Base-by-base conservation (phyloP, 1,140 invertebrate genomes). In the Mactra quadrangularis region DNA sequence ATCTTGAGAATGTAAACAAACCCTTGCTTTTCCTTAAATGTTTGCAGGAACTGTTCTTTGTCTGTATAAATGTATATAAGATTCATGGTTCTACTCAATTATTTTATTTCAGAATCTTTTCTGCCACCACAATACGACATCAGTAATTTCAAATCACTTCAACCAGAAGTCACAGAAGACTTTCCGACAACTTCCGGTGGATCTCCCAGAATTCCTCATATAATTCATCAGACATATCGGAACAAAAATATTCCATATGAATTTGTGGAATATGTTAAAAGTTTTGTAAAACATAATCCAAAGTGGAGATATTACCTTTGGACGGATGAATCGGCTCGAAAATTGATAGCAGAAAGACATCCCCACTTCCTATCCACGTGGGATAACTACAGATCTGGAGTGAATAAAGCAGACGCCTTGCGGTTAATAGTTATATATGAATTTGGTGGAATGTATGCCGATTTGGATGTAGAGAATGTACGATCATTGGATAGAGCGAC, bases 161-260 rank as follows among this genome's bases (percentile, higher is more conserved):
- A 74, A 41, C 53, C 71, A 38, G n/a, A 47, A 57, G 71, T 33
- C 22, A 50, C 33, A 41, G 81, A 83, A 75, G 68, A 75, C 17
- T 83, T 86, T 59, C 87, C 88, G 3, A 60, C 50, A 22, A 57
- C 35, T 1, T 84, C 84, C n/a, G 17, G 50, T 1, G 22, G 22
- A 13, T 38, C 60, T 72, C 57, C 74, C 0, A 1, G 74, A 29
- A 87, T 91, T n/a, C 89, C 90, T 17, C 85, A 87, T 60, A 89
- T 90, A 4, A 90, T 91, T 76, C 90, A 91, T 57, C 90, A 91
- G 76, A 88, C 86, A 9, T 91, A 88, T 86, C 85, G 86, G 53
- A 75, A 72, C 15, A 55, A 62, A 11, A 17, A 68, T 15, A 38
- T 64, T 13, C 22, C 47, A 22, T 6, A 33, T 27, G 47, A 64